Evolutionary conservation across 2,797 vertebrate species (phyloP).

Genomic region (Salmo trutta): DNA sequence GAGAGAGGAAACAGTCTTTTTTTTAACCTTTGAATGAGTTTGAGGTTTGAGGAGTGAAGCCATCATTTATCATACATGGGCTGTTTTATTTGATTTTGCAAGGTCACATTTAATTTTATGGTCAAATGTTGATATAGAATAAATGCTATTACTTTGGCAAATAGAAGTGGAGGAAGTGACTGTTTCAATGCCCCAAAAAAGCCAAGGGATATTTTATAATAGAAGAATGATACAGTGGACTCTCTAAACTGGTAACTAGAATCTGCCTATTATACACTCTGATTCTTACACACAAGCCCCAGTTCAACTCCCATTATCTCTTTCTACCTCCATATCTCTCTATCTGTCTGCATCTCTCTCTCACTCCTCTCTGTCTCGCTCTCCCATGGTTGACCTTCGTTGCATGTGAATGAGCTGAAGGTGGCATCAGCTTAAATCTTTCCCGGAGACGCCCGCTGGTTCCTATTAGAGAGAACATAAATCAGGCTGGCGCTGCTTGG

Average conservation of each 20-base stretch:
- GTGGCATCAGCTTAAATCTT: conserved; percentile 13
- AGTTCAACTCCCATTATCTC: not conserved
- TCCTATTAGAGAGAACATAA: conserved; percentile 9
- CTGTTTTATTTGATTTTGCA: not conserved
- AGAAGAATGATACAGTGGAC: not conserved
- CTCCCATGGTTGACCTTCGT: not conserved
- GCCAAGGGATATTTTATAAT: not conserved
- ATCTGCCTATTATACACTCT: not conserved
- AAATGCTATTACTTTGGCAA: not conserved
- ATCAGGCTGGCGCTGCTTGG: conserved; percentile 5
- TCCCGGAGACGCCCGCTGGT: not conserved
- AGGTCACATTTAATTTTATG: not conserved
- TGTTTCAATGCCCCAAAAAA: not conserved
- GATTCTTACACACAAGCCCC: not conserved
- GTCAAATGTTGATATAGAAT: not conserved
- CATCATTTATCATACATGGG: not conserved
- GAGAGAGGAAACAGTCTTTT: not conserved
- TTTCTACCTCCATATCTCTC: not conserved
- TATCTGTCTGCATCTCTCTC: not conserved
- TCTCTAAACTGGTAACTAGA: not conserved
- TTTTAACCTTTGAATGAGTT: not conserved
- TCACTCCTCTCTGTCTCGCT: not conserved
- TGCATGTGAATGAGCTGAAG: conserved; percentile 18
- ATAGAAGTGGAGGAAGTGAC: not conserved
- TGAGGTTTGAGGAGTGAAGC: not conserved